These are phyloP conservation scores for Halcyon leucocephala DNA, from an alignment of 2,797 vertebrate species.

Conservation along the genomic window DNA sequence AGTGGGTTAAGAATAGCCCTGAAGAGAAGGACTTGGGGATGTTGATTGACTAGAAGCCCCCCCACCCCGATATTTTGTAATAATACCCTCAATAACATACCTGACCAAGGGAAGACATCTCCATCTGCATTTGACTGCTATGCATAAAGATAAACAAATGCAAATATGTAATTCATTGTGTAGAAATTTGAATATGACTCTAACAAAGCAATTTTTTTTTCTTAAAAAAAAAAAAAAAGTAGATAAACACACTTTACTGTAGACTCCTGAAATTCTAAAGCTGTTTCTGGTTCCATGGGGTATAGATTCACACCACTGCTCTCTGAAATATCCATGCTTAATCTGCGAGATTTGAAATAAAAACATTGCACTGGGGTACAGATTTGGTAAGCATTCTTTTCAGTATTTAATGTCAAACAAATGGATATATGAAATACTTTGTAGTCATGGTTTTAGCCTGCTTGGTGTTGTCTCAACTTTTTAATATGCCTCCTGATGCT, in stretches of 20 bases:
- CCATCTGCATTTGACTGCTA: conserved; percentile 87
- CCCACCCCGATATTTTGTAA: not conserved
- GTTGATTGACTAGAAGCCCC: too few species aligned
- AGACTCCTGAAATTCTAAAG: conserved; percentile 73
- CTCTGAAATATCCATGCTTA: conserved; percentile 78
- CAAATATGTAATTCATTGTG: conserved; percentile 3
- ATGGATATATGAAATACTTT: not conserved
- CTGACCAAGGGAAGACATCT: conserved; percentile 82
- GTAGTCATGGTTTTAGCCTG: not conserved
- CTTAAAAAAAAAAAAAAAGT: not conserved
- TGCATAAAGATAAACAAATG: conserved; percentile 45
- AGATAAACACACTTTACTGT: conserved; percentile 81
- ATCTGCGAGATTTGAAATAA: conserved; percentile 68
- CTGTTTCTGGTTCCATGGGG: conserved; percentile 79
- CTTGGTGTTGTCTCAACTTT: not conserved
- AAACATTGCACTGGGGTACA: not conserved
- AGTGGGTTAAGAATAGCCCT: too few species aligned
- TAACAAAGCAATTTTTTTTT: not conserved
- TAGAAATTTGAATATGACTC: not conserved
- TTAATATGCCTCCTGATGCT: not conserved
- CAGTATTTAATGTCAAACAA: not conserved
- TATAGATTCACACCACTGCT: conserved; percentile 82
- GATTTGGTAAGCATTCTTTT: not conserved
- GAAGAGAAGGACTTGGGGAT: too few species aligned
- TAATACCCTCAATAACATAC: conserved; percentile 51